Base-by-base conservation (phyloP, 2,797 vertebrate genomes). In the Botia almorhae region DNA sequence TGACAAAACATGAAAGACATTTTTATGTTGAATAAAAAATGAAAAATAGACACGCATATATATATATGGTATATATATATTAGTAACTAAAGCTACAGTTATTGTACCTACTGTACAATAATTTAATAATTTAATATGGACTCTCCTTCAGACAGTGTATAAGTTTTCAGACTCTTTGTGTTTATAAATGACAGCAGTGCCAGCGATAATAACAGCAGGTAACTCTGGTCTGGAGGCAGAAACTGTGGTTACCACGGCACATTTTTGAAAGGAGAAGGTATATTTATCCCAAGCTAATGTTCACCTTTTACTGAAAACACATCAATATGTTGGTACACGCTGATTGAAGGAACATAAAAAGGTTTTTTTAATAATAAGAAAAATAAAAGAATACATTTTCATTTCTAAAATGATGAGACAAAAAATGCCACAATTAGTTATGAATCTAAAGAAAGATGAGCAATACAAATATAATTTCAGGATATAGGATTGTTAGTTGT, bases 231-330 rank as follows among this genome's bases (percentile, higher is more conserved):
- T 12, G 10, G 14, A 39, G 6, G 29, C 13, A 51, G 60, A 65
- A 76, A 55, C 29, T 39, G 17, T 46, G 33, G 74, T 55, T 67
- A 29, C 33, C 21, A 76, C 46, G 74, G 74, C 8, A 13, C 19
- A 67, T 39, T 53, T 65, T 76, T 29, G 7, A 13, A 56, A 29
- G 17, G 2, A 4, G 23, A 61, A 77, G 23, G 17, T 12, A 33
- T 55, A 17, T 60, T 19, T 69, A 61, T 78, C 2, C 46, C 29
- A 23, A 29, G 17, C 26, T 8, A 50, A 39, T 58, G 39, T 60
- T 33, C 8, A 19, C 17, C 0, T 17, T 67, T 53, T 67, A 68
- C 2, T 13, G 26, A 68, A 74, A 60, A 68, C 17, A 39, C 12
- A 8, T 69, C 55, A 64, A 33, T 8, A 58, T 0, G 36, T 63